A percentile compares a stretch with the other conserved stretches of the same genome.
Evolutionary conservation across 2,113 vertebrate genomes (phyloP).

Genomic region (Phalacrocorax carbo): DNA sequence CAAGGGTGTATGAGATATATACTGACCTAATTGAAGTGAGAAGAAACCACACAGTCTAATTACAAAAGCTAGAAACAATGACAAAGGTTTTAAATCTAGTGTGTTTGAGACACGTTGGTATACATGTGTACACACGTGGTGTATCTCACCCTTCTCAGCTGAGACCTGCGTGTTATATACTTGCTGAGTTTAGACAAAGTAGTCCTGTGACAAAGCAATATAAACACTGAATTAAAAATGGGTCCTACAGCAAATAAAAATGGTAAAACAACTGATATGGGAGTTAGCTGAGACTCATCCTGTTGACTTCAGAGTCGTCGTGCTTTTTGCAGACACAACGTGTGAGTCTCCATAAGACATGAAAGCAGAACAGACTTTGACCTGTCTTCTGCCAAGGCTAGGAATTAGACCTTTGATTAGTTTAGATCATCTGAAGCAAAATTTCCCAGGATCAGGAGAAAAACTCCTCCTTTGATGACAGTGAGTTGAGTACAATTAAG

Average conservation of each 20-base stretch:
- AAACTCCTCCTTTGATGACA: background rate
- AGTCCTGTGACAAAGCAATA: background rate
- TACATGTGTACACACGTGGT: fast-evolving
- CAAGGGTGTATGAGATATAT: background rate
- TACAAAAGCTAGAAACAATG: background rate
- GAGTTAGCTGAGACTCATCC: background rate
- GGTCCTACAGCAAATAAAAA: background rate
- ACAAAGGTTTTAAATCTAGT: background rate
- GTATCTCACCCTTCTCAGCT: background rate
- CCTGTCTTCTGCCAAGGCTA: background rate
- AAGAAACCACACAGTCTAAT: background rate
- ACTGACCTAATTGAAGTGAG: background rate
- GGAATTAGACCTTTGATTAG: background rate
- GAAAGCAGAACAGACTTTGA: background rate
- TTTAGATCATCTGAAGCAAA: background rate
- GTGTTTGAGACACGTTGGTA: background rate
- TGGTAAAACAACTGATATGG: background rate
- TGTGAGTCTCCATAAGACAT: background rate
- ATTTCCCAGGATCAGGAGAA: background rate
- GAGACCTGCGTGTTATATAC: background rate
- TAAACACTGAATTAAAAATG: background rate
- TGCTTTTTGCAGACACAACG: background rate
- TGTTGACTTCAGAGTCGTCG: background rate
- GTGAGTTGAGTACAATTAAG: background rate
- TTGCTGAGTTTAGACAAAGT: background rate